Percentiles rank a stretch among this genome's conserved stretches.
These are phyloP conservation scores for Karalla daura DNA, from an alignment of 2,797 vertebrate genomes.

Conservation along the genomic window DNA sequence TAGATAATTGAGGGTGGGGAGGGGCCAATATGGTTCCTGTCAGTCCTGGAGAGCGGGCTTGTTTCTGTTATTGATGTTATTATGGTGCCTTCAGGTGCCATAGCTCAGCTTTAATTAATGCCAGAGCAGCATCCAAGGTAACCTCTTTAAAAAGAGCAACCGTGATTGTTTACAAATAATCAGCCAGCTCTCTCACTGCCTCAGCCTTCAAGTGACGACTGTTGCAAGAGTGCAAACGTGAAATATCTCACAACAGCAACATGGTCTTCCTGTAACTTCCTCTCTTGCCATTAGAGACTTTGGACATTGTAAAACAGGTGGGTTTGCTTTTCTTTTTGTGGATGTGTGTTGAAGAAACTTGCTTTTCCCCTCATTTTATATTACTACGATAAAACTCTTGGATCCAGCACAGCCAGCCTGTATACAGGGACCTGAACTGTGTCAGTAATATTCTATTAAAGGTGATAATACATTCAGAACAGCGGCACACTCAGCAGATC, in stretches of 20 bases:
- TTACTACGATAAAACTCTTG: constrained; percentile 12
- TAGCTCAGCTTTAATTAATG: neutral
- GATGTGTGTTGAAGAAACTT: neutral
- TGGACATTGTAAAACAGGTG: neutral
- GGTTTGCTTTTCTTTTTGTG: neutral
- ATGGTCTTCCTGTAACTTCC: neutral
- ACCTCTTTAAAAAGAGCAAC: no score
- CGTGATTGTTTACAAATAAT: no score
- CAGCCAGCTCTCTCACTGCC: no score
- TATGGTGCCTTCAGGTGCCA: neutral
- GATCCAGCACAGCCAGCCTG: constrained; percentile 8
- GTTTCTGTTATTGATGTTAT: constrained; percentile 3
- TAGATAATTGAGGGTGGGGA: constrained; percentile 20
- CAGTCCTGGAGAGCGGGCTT: neutral
- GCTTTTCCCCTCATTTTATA: neutral
- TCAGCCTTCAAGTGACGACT: no score
- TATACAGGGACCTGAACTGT: constrained; percentile 56
- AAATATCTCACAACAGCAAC: no score
- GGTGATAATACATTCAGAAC: constrained; percentile 76
- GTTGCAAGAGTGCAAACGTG: no score
- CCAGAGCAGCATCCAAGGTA: no score
- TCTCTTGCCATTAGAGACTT: neutral
- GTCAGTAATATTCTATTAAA: constrained; percentile 79
- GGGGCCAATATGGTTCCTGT: constrained; percentile 6
- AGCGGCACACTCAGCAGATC: constrained; percentile 75